Conservation (phyloP, 1,140 invertebrate genomes). For the Zaprionus ornatus region DNA sequence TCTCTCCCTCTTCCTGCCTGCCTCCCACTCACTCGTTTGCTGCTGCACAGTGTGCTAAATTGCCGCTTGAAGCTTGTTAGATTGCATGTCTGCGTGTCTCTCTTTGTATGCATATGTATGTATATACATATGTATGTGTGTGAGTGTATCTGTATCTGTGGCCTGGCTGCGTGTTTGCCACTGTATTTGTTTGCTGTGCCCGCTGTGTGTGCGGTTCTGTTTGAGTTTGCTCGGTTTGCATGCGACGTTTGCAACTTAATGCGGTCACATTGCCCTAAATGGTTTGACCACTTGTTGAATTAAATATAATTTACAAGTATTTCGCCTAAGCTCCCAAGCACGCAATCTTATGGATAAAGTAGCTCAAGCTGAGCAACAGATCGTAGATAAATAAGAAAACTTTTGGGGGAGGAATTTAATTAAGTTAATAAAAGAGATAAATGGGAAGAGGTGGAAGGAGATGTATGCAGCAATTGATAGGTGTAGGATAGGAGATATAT, state of each 20-base stretch:
- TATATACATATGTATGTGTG: slow-evolving; percentile 2
- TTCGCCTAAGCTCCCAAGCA: slow-evolving; percentile 15
- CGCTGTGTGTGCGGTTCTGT: slow-evolving; percentile 9
- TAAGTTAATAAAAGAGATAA: background rate
- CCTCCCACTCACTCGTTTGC: background rate
- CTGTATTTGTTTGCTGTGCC: slow-evolving; percentile 7
- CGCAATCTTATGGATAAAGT: slow-evolving; percentile 17
- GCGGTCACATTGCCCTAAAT: slow-evolving; percentile 54
- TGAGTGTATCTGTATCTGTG: slow-evolving; percentile 1
- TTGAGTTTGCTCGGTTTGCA: slow-evolving; percentile 44
- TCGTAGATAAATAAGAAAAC: background rate
- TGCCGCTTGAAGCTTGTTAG: slow-evolving; percentile 64
- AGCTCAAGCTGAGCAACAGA: background rate
- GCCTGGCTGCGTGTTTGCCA: background rate
- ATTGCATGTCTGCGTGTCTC: slow-evolving; percentile 53
- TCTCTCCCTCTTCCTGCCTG: slow-evolving; percentile 8
- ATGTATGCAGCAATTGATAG: too few relatives aligned
- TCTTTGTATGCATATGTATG: background rate
- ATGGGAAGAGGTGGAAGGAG: background rate
- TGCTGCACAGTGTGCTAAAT: slow-evolving; percentile 42
- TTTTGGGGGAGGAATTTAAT: background rate
- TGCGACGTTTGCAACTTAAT: slow-evolving; percentile 41
- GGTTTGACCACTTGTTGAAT: slow-evolving; percentile 66
- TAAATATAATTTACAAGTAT: slow-evolving; percentile 62
- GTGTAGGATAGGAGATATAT: background rate